A percentile compares a stretch with the other conserved stretches of the same genome.
These are phyloP conservation scores for Natator depressus DNA, from an alignment of 2,113 vertebrate species.

Conservation along the genomic window DNA sequence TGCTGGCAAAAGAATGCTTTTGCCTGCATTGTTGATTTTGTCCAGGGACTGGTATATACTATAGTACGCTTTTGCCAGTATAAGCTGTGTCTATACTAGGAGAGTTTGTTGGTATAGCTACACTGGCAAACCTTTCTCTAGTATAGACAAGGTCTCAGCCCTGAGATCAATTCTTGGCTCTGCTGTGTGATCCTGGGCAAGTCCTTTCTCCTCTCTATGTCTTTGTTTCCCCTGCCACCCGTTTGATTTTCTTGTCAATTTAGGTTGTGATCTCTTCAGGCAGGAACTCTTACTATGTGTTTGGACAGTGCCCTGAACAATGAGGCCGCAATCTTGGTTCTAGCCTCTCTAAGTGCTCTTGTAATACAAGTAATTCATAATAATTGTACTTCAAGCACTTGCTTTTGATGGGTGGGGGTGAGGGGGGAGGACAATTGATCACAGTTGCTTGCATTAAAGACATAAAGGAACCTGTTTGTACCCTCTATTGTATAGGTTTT, in stretches of 20 bases:
- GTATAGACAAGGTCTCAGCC: background rate
- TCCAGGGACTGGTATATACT: background rate
- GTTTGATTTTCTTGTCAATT: background rate
- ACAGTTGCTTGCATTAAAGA: background rate
- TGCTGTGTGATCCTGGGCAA: background rate
- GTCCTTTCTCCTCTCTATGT: background rate
- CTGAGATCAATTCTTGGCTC: rapidly evolving
- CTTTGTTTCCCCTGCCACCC: background rate
- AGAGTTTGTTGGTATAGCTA: background rate
- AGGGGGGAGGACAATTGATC: background rate
- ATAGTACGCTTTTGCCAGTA: background rate
- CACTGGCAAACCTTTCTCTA: background rate
- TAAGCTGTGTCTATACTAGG: background rate
- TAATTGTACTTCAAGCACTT: background rate
- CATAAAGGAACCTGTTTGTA: background rate
- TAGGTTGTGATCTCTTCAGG: background rate
- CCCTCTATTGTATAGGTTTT: background rate
- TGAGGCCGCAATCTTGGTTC: background rate
- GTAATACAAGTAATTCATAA: background rate
- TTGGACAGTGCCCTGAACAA: background rate
- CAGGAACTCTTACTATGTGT: background rate
- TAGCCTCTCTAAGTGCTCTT: rapidly evolving
- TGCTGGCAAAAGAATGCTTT: background rate
- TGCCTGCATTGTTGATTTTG: background rate
- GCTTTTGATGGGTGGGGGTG: conserved; percentile 3